These are phyloP conservation scores for Taurulus bubalis DNA, from an alignment of 2,113 vertebrate species.

Conservation along the genomic window DNA sequence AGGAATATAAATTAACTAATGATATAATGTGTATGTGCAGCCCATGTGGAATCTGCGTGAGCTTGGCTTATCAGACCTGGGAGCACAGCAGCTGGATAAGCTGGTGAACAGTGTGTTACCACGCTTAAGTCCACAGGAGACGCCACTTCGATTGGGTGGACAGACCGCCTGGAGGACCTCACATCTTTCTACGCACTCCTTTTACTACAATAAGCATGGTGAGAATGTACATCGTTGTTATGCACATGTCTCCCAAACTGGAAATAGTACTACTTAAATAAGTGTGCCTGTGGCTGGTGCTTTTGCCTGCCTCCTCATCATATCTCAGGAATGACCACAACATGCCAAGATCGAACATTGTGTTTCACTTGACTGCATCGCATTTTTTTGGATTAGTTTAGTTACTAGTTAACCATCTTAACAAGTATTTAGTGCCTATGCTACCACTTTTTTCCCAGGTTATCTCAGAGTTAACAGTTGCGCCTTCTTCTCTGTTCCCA, in stretches of 20 bases:
- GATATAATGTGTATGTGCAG: constrained; percentile 52
- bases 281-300: neutral
- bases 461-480: neutral
- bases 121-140: constrained; percentile 70
- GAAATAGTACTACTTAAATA: neutral
- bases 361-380: neutral
- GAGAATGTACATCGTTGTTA: constrained; percentile 23
- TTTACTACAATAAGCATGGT: constrained; percentile 98
- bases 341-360: neutral
- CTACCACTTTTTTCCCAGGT: neutral
- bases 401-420: neutral
- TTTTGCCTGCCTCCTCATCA: neutral
- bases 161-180: constrained; percentile 88
- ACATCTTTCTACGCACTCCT: constrained; percentile 90
- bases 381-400: neutral
- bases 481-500: constrained; percentile 57
- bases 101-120: constrained; percentile 87
- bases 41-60: constrained; percentile 87
- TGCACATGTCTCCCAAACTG: neutral
- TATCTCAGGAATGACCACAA: neutral
- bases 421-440: neutral
- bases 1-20: neutral
- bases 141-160: constrained; percentile 39
- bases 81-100: constrained; percentile 86
- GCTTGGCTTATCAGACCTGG: constrained; percentile 91